Evolutionary conservation across 1,140 invertebrate species (phyloP), one percentile per base, ranked within the genome.

Genomic region (Drosophila baimaii): DNA sequence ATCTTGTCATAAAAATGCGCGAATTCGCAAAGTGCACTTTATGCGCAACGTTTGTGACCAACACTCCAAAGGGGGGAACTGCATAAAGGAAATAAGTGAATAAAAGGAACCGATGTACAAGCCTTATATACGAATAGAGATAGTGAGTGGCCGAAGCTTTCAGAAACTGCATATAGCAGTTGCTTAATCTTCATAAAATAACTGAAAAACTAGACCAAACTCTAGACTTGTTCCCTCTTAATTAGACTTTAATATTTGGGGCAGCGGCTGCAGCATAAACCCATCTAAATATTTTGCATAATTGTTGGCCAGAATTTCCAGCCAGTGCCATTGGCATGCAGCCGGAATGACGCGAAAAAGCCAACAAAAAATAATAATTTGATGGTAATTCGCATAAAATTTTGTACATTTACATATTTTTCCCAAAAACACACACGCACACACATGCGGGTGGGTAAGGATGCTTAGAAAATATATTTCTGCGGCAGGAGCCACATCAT

Each of bases 1-100:
- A 84, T 88, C 79, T 72, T 83, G 73, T 80, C 84, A 84, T 89
- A 89, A 89, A 89, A 89, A 81, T 76, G 84, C 84, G 80, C 65
- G 79, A 89, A 89, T 89, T 89, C 77, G 84, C 75, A 84, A 89
- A 89, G 80, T 89, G 84, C 84, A 89, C 66, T 84, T 84, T 74
- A 83, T 72, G 75, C 79, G 71, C 62, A 62, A 63, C 66, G 52
- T 71, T 81, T 81, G 79, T 77, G 55, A 55, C 54, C 72, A 61
- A 64, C 55, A 61, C 25, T 29, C 31, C 39, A 37, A 15, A 44
- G 27, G 21, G 44, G 21, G 21, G 9, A 31, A 70, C 21, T 71
- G 68, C 68, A 70, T 70, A 44, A 57, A 69, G 19, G 57, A 70
- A 27, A 46, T 39, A 37, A 71, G 63, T 51, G 29, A 68, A 41